phyloP scores from a whole-genome alignment of 2,888 invertebrate genomes.

The Dusona sp. region DNA sequence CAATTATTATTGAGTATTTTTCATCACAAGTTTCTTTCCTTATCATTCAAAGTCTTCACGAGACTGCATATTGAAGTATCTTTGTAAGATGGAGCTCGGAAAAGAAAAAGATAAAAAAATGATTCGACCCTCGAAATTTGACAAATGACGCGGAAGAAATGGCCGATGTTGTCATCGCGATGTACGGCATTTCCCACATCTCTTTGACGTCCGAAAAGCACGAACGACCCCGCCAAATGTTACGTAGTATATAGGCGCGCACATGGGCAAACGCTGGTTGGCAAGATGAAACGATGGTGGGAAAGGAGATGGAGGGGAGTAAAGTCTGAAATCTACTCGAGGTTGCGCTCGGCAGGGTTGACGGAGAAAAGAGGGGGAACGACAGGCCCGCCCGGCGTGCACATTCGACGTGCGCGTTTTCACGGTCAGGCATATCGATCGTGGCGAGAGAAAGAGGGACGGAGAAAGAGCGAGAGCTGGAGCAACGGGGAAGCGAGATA shows the following conservation, averaged over 20 bases:
- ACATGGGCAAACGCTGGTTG: conserved; percentile 39
- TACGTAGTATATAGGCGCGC: conserved; percentile 38
- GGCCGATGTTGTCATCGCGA: conserved; percentile 41
- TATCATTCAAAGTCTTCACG: not conserved
- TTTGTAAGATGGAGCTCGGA: not conserved
- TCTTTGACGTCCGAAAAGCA: conserved; percentile 58
- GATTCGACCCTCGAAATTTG: not conserved
- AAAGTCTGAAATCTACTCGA: conserved; percentile 61
- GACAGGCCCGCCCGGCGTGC: conserved; percentile 77
- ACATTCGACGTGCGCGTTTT: conserved; percentile 82
- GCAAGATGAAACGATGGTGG: conserved; percentile 63
- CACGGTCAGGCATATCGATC: conserved; percentile 84
- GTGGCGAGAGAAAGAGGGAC: conserved; percentile 71
- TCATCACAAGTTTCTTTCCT: not conserved
- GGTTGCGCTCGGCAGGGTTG: conserved; percentile 45
- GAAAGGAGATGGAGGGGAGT: conserved; percentile 60
- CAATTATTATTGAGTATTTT: not conserved
- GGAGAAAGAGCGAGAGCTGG: conserved; percentile 70
- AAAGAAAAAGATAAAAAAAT: not conserved
- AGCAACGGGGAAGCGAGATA: conserved; percentile 64
- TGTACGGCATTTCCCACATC: conserved; percentile 26
- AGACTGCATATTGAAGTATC: not conserved
- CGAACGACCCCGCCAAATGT: conserved; percentile 26
- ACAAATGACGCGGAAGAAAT: not conserved
- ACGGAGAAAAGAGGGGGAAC: conserved; percentile 71